Evolutionary conservation across 1,140 invertebrate species (phyloP), one percentile per base, ranked within the genome.

Genomic region (Atta cephalotes): DNA sequence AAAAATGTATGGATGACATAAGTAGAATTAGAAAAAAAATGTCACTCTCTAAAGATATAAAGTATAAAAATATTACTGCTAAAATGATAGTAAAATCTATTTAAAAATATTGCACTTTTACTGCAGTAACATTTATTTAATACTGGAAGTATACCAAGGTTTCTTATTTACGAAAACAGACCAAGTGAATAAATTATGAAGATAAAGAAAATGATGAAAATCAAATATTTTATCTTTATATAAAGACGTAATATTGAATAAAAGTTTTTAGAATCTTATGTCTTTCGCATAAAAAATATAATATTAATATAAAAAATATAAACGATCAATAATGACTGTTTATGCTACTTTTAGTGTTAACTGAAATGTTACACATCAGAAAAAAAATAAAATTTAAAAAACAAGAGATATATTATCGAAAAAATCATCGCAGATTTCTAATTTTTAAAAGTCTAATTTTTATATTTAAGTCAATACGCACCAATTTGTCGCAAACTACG

Each of bases 401-500:
- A n/a, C 12, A 53, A 39, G 25, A 58, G 10, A 56, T 25, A 39
- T 21, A 14, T 71, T 14, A 80, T 80, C 25, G 1, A 16, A 35
- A 16, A n/a, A 35, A 35, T 35, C 1, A 21, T 9, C 9, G 10
- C 0, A 70, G 12, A 51, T 70, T 70, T 39, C 2, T 39, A 25
- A 25, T 25, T 25, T 25, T 25, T 0, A 25, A 0, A 16, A 14
- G 18, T 58, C 9, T 63, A 78, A 2, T 35, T 16, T 76, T 45
- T 45, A 45, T 9, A 9, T 45, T 10, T 45, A 45, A 9, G 9
- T 78, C 28, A 16, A 60, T 78, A 95, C 96, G 96, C 96, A 99
- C 98, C 95, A 98, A 95, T 95, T 99, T 99, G 94, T 99, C 98
- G 92, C 98, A 97, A 78, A 99, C 98, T 0, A 99, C 99, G 16